Evolutionary conservation across 2,797 vertebrate species (phyloP).

Genomic region (Merluccius polli): DNA sequence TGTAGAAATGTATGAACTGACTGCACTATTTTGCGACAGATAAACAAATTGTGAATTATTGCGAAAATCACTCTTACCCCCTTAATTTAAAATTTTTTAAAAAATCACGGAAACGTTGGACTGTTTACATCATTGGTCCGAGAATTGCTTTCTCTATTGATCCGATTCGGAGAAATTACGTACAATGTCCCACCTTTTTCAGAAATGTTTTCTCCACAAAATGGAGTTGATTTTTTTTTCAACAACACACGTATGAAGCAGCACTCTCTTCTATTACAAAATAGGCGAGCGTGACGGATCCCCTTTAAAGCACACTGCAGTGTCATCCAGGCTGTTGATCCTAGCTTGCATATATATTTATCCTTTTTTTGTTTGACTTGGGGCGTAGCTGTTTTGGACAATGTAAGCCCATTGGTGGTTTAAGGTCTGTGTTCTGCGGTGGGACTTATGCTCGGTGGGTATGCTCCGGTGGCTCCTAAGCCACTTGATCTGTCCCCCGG

Average conservation of each 20-base stretch:
- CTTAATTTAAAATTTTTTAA: too few species aligned
- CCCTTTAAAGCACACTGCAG: neutral
- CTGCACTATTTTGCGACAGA: too few species aligned
- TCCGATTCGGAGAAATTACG: too few species aligned
- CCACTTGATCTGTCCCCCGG: constrained; percentile 9
- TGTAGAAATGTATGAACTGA: too few species aligned
- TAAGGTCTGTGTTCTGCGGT: neutral
- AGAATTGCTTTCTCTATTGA: too few species aligned
- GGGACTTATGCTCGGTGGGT: neutral
- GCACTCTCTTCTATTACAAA: neutral
- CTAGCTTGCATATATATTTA: neutral
- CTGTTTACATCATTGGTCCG: neutral
- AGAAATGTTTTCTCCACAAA: too few species aligned
- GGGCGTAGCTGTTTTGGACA: neutral
- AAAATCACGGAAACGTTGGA: neutral
- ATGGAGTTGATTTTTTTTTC: too few species aligned
- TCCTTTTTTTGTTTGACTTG: neutral
- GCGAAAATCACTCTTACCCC: too few species aligned
- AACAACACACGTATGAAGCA: too few species aligned
- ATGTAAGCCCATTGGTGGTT: neutral
- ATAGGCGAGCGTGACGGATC: neutral
- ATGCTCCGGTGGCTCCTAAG: constrained; percentile 7
- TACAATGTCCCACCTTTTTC: too few species aligned
- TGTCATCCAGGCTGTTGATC: neutral
- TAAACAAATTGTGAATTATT: too few species aligned